phyloP scores from a whole-genome alignment of 2,797 vertebrate genomes.

The Sylvia borin region DNA sequence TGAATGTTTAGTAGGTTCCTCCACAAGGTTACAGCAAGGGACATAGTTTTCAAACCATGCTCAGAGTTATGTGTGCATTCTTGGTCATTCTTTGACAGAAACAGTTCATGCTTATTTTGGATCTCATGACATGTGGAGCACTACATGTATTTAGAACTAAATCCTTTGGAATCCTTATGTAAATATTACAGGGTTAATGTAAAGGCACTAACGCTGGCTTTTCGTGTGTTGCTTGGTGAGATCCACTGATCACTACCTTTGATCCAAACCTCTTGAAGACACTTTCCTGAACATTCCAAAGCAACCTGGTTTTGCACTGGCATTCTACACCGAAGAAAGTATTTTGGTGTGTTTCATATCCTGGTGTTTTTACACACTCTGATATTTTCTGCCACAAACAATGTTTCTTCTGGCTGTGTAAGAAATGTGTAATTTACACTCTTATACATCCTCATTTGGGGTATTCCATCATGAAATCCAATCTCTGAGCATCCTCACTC shows the following conservation, averaged over 20 bases:
- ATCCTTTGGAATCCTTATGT: background rate
- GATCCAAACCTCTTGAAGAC: background rate
- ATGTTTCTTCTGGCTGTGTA: conserved; percentile 17
- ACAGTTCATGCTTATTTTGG: background rate
- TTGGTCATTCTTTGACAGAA: background rate
- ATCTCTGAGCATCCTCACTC: background rate
- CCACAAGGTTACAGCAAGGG: background rate
- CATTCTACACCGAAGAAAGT: conserved; percentile 3
- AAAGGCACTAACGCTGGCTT: background rate
- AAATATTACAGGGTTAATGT: background rate
- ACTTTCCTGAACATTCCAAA: conserved; percentile 49
- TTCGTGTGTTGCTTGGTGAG: background rate
- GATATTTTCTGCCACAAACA: conserved; percentile 33
- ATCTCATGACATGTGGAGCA: background rate
- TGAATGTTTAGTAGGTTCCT: background rate
- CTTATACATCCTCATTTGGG: background rate
- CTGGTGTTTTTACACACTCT: conserved; percentile 46
- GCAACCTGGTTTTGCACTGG: conserved; percentile 54
- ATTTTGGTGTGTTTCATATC: conserved; percentile 64
- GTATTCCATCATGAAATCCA: background rate
- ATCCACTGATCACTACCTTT: background rate
- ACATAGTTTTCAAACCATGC: background rate
- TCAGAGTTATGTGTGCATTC: background rate
- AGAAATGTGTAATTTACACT: background rate
- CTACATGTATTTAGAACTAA: background rate